Percentiles rank a stretch among this genome's conserved stretches.
Evolutionary conservation across 2,797 vertebrate species (phyloP).

Genomic region (Petrocephalus schoutedeni): DNA sequence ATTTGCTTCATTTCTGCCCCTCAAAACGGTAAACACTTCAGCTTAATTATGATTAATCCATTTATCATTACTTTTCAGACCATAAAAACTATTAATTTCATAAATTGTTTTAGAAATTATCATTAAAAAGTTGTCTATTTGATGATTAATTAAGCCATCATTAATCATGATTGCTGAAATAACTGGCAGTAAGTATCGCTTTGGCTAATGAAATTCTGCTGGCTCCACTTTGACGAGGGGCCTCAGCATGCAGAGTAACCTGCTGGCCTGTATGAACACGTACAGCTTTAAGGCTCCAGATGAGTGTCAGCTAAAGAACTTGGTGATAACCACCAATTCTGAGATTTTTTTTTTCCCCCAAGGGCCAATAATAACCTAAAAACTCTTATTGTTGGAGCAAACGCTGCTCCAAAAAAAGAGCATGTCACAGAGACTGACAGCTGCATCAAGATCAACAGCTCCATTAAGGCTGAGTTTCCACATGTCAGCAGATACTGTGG

Average conservation of each 20-base stretch:
- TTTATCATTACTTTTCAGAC: not conserved
- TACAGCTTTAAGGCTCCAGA: not conserved
- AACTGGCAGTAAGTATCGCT: not conserved
- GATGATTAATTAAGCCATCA: not conserved
- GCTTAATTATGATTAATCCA: not conserved
- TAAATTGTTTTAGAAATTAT: not conserved
- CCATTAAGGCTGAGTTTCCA: not conserved
- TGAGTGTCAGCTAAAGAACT: not conserved
- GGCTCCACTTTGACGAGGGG: not conserved
- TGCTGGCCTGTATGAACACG: not conserved
- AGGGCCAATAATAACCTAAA: not conserved
- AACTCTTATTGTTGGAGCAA: not conserved
- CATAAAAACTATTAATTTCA: not conserved
- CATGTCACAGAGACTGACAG: not conserved
- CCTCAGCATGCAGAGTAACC: not conserved
- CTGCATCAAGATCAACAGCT: not conserved
- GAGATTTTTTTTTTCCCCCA: not conserved
- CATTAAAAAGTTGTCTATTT: not conserved
- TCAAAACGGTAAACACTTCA: not conserved
- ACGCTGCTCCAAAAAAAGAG: not conserved
- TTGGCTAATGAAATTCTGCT: not conserved
- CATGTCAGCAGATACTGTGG: not conserved
- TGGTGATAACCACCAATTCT: not conserved
- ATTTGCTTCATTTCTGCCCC: not conserved
- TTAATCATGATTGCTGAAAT: not conserved